Evolutionary conservation across 2,888 invertebrate genomes (phyloP).

Genomic region (Polymixis lichenea): DNA sequence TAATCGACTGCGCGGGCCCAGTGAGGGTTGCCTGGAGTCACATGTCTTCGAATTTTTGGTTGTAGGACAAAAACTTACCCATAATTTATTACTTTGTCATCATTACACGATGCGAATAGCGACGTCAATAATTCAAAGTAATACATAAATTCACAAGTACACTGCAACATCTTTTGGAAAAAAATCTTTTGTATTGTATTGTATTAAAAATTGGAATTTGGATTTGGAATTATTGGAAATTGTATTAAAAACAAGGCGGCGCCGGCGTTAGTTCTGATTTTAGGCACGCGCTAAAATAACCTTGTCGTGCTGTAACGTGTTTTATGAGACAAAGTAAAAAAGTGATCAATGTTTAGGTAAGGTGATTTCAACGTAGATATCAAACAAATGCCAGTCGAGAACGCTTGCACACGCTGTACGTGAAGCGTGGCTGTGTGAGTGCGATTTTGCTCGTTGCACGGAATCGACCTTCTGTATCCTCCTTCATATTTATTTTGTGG

Average conservation of each 20-base stretch:
- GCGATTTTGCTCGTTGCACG: neutral
- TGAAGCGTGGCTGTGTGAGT: neutral
- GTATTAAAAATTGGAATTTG: too few species aligned
- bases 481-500: neutral
- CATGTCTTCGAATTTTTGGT: too few species aligned
- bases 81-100: neutral
- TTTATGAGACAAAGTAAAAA: neutral
- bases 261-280: too few species aligned
- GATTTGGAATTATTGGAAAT: too few species aligned
- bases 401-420: neutral
- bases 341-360: neutral
- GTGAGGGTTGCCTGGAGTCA: too few species aligned
- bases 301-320: neutral
- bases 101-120: neutral
- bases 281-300: too few species aligned
- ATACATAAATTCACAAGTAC: neutral
- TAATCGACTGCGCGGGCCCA: too few species aligned
- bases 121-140: neutral
- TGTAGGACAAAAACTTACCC: too few species aligned
- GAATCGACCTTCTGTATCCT: neutral
- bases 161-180: too few species aligned
- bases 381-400: neutral
- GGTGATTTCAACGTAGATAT: neutral
- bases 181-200: too few species aligned
- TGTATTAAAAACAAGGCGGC: too few species aligned